Conservation (phyloP, 2,888 invertebrate species). For the Sinohyriopsis cumingii region DNA sequence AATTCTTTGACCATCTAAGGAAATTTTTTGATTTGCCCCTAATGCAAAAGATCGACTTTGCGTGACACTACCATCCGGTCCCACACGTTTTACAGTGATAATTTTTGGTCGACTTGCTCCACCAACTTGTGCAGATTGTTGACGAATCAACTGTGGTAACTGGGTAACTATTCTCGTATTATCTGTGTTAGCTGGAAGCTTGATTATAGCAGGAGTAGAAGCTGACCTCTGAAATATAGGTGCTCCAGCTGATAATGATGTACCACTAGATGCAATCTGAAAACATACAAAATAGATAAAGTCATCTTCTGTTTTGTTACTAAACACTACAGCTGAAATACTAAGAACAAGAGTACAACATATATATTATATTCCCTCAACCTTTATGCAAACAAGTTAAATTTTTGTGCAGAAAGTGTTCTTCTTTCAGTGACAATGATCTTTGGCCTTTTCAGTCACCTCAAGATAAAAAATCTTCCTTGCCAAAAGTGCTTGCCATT, state of each 20-base stretch:
- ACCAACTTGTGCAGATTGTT: constrained; percentile 17
- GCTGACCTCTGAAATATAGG: constrained; percentile 33
- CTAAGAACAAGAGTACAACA: no score
- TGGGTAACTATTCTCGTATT: constrained; percentile 6
- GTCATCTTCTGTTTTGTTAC: no score
- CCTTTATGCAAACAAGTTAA: no score
- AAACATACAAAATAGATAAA: no score
- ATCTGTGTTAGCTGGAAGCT: constrained; percentile 22
- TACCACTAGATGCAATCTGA: no score
- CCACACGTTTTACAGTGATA: constrained; percentile 41
- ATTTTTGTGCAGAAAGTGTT: no score
- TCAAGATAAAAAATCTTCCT: no score
- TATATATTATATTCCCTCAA: no score
- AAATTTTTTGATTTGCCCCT: constrained; percentile 6
- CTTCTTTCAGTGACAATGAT: no score
- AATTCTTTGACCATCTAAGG: constrained; percentile 26
- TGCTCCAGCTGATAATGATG: not conserved
- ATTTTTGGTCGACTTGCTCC: constrained; percentile 24
- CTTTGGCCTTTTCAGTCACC: no score
- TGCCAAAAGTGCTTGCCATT: no score
- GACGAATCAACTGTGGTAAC: constrained; percentile 22
- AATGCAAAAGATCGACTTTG: constrained; percentile 36
- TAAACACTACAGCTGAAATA: no score
- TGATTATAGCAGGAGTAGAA: constrained; percentile 44
- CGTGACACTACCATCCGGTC: constrained; percentile 35